Evolutionary conservation across 1,140 invertebrate species (phyloP).

Genomic region (Carcinoscorpius rotundicauda): DNA sequence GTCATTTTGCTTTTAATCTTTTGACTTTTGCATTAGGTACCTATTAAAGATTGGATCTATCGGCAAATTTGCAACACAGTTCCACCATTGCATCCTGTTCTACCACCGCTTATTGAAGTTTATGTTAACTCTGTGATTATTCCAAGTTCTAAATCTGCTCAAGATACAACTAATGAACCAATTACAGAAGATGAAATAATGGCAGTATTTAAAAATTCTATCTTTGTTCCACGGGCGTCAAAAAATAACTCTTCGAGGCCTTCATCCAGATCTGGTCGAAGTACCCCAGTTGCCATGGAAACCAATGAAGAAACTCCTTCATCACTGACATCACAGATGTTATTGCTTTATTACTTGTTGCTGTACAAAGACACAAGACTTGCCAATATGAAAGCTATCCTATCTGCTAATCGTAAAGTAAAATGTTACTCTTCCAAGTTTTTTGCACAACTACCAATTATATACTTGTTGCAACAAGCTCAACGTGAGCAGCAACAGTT

Average conservation of each 20-base stretch:
- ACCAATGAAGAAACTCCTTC: conserved; percentile 43
- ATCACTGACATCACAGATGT: conserved; percentile 64
- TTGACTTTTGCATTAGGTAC: conserved; percentile 36
- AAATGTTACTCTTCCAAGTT: conserved; percentile 80
- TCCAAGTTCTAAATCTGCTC: conserved; percentile 34
- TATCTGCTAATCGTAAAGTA: conserved; percentile 53
- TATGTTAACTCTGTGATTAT: conserved; percentile 88
- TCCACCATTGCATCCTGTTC: conserved; percentile 78
- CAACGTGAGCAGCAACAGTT: conserved; percentile 84
- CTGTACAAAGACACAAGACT: conserved; percentile 84
- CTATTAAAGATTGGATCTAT: conserved; percentile 91
- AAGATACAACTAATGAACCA: conserved; percentile 73
- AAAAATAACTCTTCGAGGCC: background rate
- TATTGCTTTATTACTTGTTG: conserved; percentile 83
- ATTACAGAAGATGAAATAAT: conserved; percentile 82
- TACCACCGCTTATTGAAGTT: conserved; percentile 86
- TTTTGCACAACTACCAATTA: conserved; percentile 75
- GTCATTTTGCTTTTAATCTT: background rate
- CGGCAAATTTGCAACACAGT: conserved; percentile 74
- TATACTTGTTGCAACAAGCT: conserved; percentile 78
- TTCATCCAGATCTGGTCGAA: background rate
- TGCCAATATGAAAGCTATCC: conserved; percentile 56
- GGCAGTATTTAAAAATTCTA: conserved; percentile 49
- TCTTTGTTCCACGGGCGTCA: conserved; percentile 12
- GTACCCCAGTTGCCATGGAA: conserved; percentile 6